Percentiles rank a stretch among this genome's conserved stretches.
Conservation (phyloP, 64 coral and sea anemone species). For the Montipora sp. region DNA sequence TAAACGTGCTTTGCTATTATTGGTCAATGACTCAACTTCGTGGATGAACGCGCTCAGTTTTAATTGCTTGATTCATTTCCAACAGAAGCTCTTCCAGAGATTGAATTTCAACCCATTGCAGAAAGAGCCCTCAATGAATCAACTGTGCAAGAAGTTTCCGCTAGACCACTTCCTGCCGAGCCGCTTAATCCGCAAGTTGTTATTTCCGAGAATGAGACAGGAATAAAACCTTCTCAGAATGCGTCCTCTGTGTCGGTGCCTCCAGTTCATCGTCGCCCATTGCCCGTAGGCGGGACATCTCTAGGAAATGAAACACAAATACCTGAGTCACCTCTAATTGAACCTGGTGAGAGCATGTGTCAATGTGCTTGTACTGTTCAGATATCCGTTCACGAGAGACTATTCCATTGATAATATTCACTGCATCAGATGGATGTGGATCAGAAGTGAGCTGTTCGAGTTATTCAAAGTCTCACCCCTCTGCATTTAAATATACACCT, state of each 20-base stretch:
- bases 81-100: slow-evolving; percentile 2
- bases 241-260: neutral
- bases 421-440: too few species aligned
- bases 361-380: too few species aligned
- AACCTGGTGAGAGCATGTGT: neutral
- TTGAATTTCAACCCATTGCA: slow-evolving; percentile 29
- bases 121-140: neutral
- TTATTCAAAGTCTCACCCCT: too few species aligned
- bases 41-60: too few species aligned
- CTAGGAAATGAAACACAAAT: neutral
- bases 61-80: neutral
- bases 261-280: neutral
- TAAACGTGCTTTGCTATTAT: neutral
- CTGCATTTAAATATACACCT: too few species aligned
- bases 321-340: neutral
- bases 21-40: neutral
- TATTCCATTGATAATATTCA: too few species aligned
- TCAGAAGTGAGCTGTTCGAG: too few species aligned
- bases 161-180: slow-evolving; percentile 3
- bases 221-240: neutral
- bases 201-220: neutral
- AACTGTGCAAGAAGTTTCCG: neutral
- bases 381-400: too few species aligned
- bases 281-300: neutral
- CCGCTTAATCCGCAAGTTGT: slow-evolving; percentile 21